Base-by-base conservation (phyloP, 2,797 vertebrate genomes). In the Danio aesculapii region DNA sequence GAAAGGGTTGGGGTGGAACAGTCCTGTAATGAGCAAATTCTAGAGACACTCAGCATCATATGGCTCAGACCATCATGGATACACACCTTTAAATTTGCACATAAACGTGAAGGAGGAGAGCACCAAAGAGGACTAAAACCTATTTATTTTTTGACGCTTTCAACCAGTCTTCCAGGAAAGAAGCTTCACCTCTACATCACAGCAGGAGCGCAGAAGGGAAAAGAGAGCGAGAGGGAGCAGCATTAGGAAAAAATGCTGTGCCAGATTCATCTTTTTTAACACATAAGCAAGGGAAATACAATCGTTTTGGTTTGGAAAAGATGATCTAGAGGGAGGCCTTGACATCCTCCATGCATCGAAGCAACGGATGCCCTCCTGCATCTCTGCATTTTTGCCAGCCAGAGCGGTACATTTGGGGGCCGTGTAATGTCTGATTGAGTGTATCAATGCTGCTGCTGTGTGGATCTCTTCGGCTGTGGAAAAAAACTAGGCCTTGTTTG, bases 1-100 rank as follows among this genome's bases (percentile, higher is more conserved):
- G 89, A 92, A 90, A 91, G 87, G 93, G 91, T 82, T 90, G 92
- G 92, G 90, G 89, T 84, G 91, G 91, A 93, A 93, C 93, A 89
- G 92, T 91, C 93, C 95, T 95, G 94, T 92, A 90, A 91, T 93
- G 87, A 94, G 93, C 92, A 92, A 91, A 91, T 94, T 92, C 94
- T 91, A 92, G 88, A 91, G 91, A 88, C 91, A 88, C 88, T 84
- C 87, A 90, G 88, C 91, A 89, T 92, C 88, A 84, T 91, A 92
- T 91, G 91, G 93, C 89, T 91, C 90, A 87, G 92, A 85, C 91
- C 89, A 92, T 88, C 91, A 87, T 61, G 88, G 90, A 92, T 92
- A 87, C 86, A 86, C 89, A 77, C 87, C 85, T 87, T 81, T 39
- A 79, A 81, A 85, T 84, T 49, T 82, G 53, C 81, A 73, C 78